A percentile compares a stretch with the other conserved stretches of the same genome.
Evolutionary conservation across 2,113 vertebrate genomes (phyloP).

Genomic region (Salvelinus namaycush): DNA sequence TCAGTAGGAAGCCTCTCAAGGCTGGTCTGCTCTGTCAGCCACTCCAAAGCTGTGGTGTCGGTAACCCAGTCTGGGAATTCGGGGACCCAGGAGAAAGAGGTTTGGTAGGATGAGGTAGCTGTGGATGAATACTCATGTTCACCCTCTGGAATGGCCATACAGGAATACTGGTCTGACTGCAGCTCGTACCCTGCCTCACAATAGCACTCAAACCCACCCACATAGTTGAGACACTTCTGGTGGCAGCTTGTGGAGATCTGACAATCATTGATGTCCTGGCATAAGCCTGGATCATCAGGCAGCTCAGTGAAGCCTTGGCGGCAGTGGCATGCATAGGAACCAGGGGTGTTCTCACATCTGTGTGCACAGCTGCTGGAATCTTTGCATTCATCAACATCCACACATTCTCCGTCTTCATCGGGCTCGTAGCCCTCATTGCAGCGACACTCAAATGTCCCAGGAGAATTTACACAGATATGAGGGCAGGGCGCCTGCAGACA

Average conservation of each 20-base stretch:
- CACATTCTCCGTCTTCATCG: conserved; percentile 71
- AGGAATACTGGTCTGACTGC: conserved; percentile 75
- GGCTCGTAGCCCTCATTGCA: conserved; percentile 78
- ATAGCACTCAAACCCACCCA: conserved; percentile 82
- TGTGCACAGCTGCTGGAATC: conserved; percentile 77
- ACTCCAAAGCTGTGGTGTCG: background rate
- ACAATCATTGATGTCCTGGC: conserved; percentile 84
- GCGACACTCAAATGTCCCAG: conserved; percentile 79
- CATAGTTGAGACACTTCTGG: conserved; percentile 83
- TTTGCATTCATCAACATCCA: conserved; percentile 81
- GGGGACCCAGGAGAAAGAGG: conserved; percentile 11
- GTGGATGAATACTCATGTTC: conserved; percentile 46
- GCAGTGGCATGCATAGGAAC: conserved; percentile 80
- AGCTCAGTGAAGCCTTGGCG: conserved; percentile 69
- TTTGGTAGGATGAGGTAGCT: conserved; percentile 43
- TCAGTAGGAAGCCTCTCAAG: conserved; percentile 4
- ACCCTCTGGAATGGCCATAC: conserved; percentile 61
- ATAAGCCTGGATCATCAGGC: conserved; percentile 55
- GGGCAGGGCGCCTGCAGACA: conserved; percentile 69
- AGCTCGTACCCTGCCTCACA: conserved; percentile 80
- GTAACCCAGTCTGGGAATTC: no score
- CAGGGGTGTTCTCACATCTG: conserved; percentile 78
- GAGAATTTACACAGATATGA: conserved; percentile 74
- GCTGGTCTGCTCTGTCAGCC: background rate
- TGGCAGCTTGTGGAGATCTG: conserved; percentile 75